phyloP scores from a whole-genome alignment of 2,797 vertebrate species.

The Gobio occitaniae region DNA sequence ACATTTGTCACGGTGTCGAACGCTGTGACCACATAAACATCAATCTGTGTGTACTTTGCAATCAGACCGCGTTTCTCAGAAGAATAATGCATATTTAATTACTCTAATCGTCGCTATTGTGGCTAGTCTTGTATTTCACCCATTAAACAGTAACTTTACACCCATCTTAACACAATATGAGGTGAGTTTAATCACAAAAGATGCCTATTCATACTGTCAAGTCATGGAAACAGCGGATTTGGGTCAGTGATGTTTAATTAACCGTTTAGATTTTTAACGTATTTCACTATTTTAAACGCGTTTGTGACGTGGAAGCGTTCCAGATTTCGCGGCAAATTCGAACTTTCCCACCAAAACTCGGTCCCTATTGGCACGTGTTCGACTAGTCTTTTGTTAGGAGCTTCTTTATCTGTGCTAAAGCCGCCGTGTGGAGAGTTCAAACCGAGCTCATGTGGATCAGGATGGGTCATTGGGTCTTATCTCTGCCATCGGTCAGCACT shows the following conservation, averaged over 20 bases:
- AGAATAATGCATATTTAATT: conserved; percentile 37
- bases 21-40: background rate
- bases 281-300: accelerated
- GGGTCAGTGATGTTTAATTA: background rate
- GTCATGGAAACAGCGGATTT: conserved; percentile 18
- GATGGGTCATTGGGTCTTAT: conserved; percentile 77
- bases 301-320: no score
- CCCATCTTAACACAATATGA: conserved; percentile 4
- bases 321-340: background rate
- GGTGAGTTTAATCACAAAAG: conserved; percentile 10
- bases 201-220: background rate
- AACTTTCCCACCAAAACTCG: background rate
- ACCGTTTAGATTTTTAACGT: no score
- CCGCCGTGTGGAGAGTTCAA: conserved; percentile 72
- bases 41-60: background rate
- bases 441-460: conserved; percentile 75
- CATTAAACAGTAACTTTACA: conserved; percentile 4
- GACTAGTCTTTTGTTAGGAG: conserved; percentile 65
- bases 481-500: conserved; percentile 80
- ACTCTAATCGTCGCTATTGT: background rate
- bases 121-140: conserved; percentile 7
- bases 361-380: background rate
- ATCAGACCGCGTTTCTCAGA: background rate
- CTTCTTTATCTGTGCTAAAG: conserved; percentile 77
- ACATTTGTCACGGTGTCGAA: background rate